Percentiles rank a stretch among this genome's conserved stretches.
phyloP scores from a whole-genome alignment of 2,797 vertebrate species.

The Brotula barbata region DNA sequence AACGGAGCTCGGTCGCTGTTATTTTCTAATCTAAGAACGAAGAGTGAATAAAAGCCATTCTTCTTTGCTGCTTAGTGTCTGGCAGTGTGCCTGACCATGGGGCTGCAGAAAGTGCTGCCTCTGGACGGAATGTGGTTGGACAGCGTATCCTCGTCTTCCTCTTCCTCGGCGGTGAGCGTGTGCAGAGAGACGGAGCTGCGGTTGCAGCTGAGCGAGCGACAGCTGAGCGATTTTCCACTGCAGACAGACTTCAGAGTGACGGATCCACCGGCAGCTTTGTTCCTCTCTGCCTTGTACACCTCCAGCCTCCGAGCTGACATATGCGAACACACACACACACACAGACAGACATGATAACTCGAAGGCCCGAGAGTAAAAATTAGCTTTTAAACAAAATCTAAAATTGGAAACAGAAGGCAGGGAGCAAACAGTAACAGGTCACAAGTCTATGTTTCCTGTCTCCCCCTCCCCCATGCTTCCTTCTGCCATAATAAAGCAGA shows the following conservation, averaged over 20 bases:
- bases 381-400: too few relatives aligned
- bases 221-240: conserved; percentile 67
- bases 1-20: too few relatives aligned
- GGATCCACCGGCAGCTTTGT: conserved; percentile 49
- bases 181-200: conserved; percentile 75
- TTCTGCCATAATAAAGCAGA: too few relatives aligned
- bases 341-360: too few relatives aligned
- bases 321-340: background rate
- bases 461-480: too few relatives aligned
- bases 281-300: conserved; percentile 79
- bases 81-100: conserved; percentile 80
- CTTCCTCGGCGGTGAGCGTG: conserved; percentile 66
- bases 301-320: conserved; percentile 84
- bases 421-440: too few relatives aligned
- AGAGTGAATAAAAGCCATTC: too few relatives aligned
- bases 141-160: conserved; percentile 51
- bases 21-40: too few relatives aligned
- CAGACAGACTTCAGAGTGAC: conserved; percentile 60
- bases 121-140: conserved; percentile 47
- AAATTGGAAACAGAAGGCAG: too few relatives aligned
- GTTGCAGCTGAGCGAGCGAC: conserved; percentile 71
- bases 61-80: too few relatives aligned
- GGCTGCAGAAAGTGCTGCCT: conserved; percentile 86
- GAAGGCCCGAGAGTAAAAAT: too few relatives aligned
- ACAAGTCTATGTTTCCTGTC: too few relatives aligned